These are phyloP conservation scores for Fregetta grallaria DNA, from an alignment of 2,113 vertebrate species.

Conservation along the genomic window DNA sequence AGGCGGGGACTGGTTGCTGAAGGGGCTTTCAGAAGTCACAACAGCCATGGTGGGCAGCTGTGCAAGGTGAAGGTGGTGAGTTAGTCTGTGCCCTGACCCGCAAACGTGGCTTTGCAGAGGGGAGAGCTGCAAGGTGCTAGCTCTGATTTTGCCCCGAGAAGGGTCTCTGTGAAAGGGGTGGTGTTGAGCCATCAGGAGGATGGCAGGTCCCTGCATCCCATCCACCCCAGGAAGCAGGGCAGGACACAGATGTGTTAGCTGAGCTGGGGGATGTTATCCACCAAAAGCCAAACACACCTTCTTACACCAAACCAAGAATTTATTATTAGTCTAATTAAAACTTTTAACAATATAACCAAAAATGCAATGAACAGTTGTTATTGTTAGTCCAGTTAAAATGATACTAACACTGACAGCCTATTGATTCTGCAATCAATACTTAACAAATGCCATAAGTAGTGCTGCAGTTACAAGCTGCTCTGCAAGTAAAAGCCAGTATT, in stretches of 20 bases:
- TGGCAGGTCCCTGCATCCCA: neutral
- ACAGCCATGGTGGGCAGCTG: rapidly evolving
- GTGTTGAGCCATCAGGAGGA: neutral
- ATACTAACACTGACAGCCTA: neutral
- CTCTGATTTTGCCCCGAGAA: neutral
- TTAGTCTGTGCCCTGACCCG: neutral
- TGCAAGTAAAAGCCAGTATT: neutral
- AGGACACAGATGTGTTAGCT: neutral
- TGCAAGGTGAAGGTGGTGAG: neutral
- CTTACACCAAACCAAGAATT: neutral
- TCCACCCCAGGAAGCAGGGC: neutral
- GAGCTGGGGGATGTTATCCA: neutral
- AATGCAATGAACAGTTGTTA: neutral
- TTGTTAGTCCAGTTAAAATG: neutral
- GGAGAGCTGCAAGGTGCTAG: neutral
- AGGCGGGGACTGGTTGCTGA: neutral
- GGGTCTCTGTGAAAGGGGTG: neutral
- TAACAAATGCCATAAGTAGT: neutral
- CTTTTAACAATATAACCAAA: neutral
- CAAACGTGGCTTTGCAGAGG: rapidly evolving
- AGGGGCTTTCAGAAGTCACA: neutral
- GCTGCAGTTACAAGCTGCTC: neutral
- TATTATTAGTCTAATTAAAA: neutral
- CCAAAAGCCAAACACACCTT: neutral
- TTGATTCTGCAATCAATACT: neutral